Percentiles rank a stretch among this genome's conserved stretches.
Evolutionary conservation across 2,113 vertebrate species (phyloP).

Genomic region (Leptobrachium ailaonicum): DNA sequence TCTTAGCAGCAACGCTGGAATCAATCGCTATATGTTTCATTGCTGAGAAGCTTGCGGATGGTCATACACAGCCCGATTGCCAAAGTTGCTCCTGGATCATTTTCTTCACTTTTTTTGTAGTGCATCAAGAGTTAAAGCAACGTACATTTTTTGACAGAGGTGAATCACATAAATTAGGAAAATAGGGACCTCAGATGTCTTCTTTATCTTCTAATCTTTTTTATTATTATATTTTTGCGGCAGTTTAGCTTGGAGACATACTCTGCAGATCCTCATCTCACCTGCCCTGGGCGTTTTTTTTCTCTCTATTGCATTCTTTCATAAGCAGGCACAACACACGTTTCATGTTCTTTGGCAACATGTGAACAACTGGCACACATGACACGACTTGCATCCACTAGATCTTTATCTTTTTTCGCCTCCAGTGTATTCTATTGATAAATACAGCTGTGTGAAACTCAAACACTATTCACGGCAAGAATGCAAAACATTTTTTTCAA

Average conservation of each 20-base stretch:
- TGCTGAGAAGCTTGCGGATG: no score
- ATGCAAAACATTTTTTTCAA: not conserved
- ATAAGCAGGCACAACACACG: constrained; percentile 30
- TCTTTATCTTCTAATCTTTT: constrained; percentile 8
- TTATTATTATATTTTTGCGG: not conserved
- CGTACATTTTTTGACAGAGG: not conserved
- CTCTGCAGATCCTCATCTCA: not conserved
- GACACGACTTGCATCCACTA: not conserved
- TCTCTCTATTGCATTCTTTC: constrained; percentile 15
- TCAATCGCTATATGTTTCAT: no score
- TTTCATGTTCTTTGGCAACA: not conserved
- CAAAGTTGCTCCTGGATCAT: no score
- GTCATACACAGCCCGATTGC: no score
- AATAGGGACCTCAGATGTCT: not conserved
- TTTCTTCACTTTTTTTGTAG: no score
- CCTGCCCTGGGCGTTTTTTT: not conserved
- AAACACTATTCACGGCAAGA: not conserved
- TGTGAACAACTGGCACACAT: constrained; percentile 24
- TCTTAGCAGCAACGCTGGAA: no score
- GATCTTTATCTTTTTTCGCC: not conserved
- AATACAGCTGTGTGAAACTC: not conserved
- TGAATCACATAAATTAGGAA: not conserved
- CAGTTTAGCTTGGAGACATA: not conserved
- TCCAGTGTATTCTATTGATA: not conserved
- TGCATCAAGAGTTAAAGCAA: no score